Evolutionary conservation across 2,797 vertebrate genomes (phyloP).

Genomic region (Leuciscus waleckii): DNA sequence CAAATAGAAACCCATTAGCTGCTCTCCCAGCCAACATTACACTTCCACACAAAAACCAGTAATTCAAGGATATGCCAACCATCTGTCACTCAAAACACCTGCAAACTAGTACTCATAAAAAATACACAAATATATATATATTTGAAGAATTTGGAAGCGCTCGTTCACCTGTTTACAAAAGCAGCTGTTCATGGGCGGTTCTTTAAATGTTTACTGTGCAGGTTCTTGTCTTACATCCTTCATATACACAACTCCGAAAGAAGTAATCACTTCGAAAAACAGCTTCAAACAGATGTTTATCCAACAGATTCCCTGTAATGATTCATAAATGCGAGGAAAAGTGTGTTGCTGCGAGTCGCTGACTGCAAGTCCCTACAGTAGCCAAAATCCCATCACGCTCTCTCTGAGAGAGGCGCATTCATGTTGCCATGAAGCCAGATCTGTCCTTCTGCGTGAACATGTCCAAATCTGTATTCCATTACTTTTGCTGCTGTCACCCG

Average conservation of each 20-base stretch:
- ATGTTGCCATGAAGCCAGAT: constrained; percentile 25
- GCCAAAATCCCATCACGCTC: constrained; percentile 22
- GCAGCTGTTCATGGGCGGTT: constrained; percentile 26
- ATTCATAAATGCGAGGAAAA: constrained; percentile 55
- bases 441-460: not conserved
- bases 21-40: not conserved
- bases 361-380: constrained; percentile 35
- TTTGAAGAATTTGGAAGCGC: not conserved
- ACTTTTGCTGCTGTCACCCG: constrained; percentile 9
- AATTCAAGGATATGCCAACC: constrained; percentile 7
- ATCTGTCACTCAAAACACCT: constrained; percentile 38
- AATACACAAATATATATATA: not conserved
- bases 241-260: constrained; percentile 38
- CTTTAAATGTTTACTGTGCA: constrained; percentile 48
- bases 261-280: constrained; percentile 36
- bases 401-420: constrained; percentile 4
- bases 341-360: constrained; percentile 27
- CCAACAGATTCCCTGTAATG: constrained; percentile 60
- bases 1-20: constrained; percentile 20
- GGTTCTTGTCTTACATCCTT: constrained; percentile 27
- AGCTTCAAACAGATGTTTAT: constrained; percentile 57
- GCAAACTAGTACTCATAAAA: constrained; percentile 1
- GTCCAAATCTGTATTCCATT: not conserved
- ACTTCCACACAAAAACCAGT: not conserved
- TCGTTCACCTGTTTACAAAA: constrained; percentile 38